A percentile compares a stretch with the other conserved stretches of the same genome.
These are phyloP conservation scores for Brachionus rubens DNA, from an alignment of 1,140 invertebrate species.

Conservation along the genomic window DNA sequence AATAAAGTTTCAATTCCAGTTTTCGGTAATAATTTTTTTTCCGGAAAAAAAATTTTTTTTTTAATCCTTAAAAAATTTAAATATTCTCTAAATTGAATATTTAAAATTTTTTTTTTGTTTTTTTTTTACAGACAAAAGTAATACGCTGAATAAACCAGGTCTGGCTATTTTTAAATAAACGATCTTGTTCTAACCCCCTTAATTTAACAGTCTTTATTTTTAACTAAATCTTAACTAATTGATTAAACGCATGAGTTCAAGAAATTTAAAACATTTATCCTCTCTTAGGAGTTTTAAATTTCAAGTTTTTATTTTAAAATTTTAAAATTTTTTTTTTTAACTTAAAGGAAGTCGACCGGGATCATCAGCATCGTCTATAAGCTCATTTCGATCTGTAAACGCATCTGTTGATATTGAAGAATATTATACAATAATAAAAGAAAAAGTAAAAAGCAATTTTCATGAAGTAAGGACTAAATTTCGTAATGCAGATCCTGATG, in stretches of 20 bases:
- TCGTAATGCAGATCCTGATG: slow-evolving; percentile 59
- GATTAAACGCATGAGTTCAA: neutral
- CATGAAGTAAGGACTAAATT: slow-evolving; percentile 58
- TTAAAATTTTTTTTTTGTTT: slow-evolving; percentile 24
- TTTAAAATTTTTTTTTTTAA: neutral
- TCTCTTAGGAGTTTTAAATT: neutral
- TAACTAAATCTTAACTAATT: no score
- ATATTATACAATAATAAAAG: slow-evolving; percentile 50
- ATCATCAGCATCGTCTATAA: neutral
- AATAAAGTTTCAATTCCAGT: slow-evolving; percentile 40
- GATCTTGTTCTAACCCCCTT: no score
- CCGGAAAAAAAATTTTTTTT: no score
- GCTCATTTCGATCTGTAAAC: neutral
- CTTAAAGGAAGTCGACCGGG: slow-evolving; percentile 32
- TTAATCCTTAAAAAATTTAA: neutral
- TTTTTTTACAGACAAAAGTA: slow-evolving; percentile 6
- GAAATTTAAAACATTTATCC: neutral
- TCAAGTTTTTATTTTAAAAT: neutral
- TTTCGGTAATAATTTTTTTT: slow-evolving; percentile 37
- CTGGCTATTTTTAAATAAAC: neutral
- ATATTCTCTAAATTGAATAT: neutral
- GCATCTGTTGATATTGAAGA: slow-evolving; percentile 25
- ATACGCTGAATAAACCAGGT: slow-evolving; percentile 19
- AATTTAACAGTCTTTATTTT: no score
- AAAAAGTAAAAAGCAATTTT: slow-evolving; percentile 54